Evolutionary conservation across 2,888 invertebrate species (phyloP).

Genomic region (Miltochrista miniata): DNA sequence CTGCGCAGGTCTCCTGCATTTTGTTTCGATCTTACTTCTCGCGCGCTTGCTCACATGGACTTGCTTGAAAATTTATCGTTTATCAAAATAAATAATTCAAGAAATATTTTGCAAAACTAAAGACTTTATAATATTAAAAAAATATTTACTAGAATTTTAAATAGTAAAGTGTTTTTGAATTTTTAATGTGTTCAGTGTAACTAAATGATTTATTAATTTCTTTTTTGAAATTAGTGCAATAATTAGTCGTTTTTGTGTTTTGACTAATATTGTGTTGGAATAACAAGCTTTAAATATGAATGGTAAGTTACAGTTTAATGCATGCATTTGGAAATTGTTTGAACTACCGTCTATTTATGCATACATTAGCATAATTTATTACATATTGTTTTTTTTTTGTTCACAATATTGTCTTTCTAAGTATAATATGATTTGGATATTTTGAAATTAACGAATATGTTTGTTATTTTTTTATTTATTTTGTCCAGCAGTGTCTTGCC

Average conservation of each 20-base stretch:
- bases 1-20: constrained; percentile 39
- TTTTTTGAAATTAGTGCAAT: constrained; percentile 13
- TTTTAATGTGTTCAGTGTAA: constrained; percentile 28
- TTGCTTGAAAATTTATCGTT: neutral
- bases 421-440: no score
- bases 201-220: constrained; percentile 8
- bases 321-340: neutral
- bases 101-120: neutral
- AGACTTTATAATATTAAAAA: neutral
- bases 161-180: neutral
- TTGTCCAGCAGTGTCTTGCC: no score
- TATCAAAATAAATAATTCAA: neutral
- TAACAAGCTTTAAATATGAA: constrained; percentile 25
- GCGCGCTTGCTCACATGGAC: constrained; percentile 39
- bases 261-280: constrained; percentile 30
- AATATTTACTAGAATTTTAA: neutral
- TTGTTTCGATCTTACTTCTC: constrained; percentile 36
- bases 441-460: no score
- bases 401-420: no score
- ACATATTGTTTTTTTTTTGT: neutral
- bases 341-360: neutral
- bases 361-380: neutral
- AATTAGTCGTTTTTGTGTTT: constrained; percentile 23
- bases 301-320: constrained; percentile 24
- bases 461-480: no score